phyloP scores from a whole-genome alignment of 2,797 vertebrate genomes.

The Sebastolobus alascanus region DNA sequence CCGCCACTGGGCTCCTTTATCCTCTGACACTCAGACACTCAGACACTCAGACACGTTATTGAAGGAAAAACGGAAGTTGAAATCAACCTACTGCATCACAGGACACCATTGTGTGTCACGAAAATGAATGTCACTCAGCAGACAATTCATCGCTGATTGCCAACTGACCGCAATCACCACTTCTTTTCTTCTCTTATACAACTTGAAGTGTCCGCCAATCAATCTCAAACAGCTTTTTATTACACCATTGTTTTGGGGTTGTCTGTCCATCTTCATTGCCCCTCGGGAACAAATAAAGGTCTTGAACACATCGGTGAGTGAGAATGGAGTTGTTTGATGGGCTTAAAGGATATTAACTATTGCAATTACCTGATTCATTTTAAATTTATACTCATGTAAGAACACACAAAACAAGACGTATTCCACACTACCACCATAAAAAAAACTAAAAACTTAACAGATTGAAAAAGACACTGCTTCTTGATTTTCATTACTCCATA shows the following conservation, averaged over 20 bases:
- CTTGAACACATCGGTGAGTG: neutral
- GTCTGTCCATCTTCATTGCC: neutral
- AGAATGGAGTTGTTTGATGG: neutral
- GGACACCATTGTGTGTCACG: neutral
- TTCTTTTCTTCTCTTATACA: conserved; percentile 12
- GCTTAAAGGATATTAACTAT: neutral
- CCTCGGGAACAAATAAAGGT: neutral
- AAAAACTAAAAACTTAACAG: neutral
- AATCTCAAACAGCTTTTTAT: conserved; percentile 1
- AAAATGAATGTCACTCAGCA: conserved; percentile 3
- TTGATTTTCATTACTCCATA: neutral
- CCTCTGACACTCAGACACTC: neutral
- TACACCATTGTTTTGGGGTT: neutral
- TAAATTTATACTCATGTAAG: neutral
- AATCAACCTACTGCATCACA: conserved; percentile 4
- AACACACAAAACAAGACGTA: neutral
- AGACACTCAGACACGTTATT: neutral
- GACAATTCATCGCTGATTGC: conserved; percentile 34
- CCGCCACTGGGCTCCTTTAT: neutral
- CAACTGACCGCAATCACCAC: conserved; percentile 11
- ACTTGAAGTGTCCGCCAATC: conserved; percentile 26
- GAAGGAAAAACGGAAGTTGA: neutral
- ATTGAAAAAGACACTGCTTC: neutral
- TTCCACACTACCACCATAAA: neutral
- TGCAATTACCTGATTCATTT: neutral